A percentile compares a stretch with the other conserved stretches of the same genome.
Conservation (phyloP, 2,888 invertebrate species). For the Platerodrilus igneus region DNA sequence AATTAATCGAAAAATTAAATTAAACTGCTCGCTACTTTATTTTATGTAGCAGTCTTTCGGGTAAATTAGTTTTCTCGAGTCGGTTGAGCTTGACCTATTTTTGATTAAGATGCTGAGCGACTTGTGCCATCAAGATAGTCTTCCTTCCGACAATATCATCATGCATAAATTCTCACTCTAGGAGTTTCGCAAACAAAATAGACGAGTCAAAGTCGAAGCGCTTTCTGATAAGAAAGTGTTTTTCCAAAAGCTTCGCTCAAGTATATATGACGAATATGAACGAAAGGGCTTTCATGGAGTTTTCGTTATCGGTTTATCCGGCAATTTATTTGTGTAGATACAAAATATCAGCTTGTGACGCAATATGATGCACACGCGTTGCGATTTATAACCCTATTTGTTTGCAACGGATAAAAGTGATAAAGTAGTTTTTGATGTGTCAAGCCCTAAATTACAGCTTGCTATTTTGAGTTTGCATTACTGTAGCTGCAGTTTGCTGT, state of each 20-base stretch:
- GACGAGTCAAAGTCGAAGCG: conserved; percentile 7
- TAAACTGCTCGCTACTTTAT: conserved; percentile 7
- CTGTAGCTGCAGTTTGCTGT: too few relatives aligned
- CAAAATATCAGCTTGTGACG: conserved; percentile 19
- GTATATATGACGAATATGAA: conserved; percentile 9
- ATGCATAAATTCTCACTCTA: neutral
- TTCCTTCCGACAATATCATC: conserved; percentile 9
- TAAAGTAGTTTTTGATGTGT: conserved; percentile 21
- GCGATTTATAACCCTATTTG: conserved; percentile 18
- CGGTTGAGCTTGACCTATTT: conserved; percentile 11
- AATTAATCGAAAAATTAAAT: conserved; percentile 14
- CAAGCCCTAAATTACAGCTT: too few relatives aligned
- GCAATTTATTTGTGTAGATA: conserved; percentile 20
- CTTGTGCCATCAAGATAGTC: neutral
- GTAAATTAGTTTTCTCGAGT: conserved; percentile 14
- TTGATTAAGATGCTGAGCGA: conserved; percentile 6
- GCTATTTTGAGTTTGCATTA: too few relatives aligned
- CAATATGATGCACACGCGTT: conserved; percentile 20
- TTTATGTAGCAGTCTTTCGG: conserved; percentile 8
- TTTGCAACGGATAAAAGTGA: conserved; percentile 16
- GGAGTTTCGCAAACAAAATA: conserved; percentile 8
- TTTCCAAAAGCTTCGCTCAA: conserved; percentile 13
- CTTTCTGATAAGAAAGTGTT: conserved; percentile 7
- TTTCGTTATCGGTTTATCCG: conserved; percentile 16
- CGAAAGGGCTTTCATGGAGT: conserved; percentile 16